These are phyloP conservation scores for Chrosomus eos DNA, from an alignment of 2,797 vertebrate genomes.

Conservation along the genomic window DNA sequence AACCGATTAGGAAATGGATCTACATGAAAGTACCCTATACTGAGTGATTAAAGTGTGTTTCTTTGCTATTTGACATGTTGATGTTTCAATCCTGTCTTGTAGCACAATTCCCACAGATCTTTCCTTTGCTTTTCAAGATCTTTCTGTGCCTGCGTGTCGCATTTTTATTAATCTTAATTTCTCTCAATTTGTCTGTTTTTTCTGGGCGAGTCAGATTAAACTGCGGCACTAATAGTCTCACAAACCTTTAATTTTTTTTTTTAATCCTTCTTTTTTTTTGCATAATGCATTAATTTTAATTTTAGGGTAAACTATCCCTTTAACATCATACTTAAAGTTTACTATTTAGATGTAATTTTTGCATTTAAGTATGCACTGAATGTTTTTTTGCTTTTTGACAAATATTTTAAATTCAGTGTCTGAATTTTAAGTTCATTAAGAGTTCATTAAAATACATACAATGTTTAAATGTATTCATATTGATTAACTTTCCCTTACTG, in stretches of 20 bases:
- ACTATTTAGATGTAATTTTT: too few species aligned
- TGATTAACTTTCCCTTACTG: not conserved
- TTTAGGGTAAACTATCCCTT: too few species aligned
- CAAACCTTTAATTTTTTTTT: too few species aligned
- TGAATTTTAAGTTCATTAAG: not conserved
- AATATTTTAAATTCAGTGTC: not conserved
- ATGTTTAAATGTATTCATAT: not conserved
- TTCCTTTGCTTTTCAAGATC: not conserved
- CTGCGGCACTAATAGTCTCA: too few species aligned
- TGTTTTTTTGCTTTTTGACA: not conserved
- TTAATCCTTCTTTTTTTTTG: too few species aligned
- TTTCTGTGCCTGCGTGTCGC: not conserved
- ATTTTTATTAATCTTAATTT: too few species aligned
- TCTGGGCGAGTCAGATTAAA: too few species aligned
- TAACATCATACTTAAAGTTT: too few species aligned
- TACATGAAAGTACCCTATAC: not conserved
- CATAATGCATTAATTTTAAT: too few species aligned
- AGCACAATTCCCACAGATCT: not conserved
- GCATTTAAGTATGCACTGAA: too few species aligned
- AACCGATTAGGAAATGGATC: not conserved
- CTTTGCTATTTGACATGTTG: not conserved
- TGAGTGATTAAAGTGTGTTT: not conserved
- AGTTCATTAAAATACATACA: not conserved
- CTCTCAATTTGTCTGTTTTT: too few species aligned
- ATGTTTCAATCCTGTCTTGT: not conserved